phyloP scores from a whole-genome alignment of 2,113 vertebrate genomes.

The Ardeotis arabs region DNA sequence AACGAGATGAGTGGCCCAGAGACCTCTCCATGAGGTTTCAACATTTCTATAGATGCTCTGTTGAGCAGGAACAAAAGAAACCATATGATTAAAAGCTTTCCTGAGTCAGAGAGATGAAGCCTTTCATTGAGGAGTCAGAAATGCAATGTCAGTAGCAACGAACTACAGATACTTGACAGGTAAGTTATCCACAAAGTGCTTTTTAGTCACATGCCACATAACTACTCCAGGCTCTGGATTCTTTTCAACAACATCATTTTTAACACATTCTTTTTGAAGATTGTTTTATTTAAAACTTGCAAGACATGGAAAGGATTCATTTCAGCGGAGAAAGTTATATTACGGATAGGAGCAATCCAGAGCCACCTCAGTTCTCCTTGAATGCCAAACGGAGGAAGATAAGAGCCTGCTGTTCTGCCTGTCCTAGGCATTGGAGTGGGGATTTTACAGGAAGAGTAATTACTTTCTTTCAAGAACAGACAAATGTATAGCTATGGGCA shows the following conservation, averaged over 20 bases:
- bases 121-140: neutral
- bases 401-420: neutral
- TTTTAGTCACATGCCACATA: fast-evolving
- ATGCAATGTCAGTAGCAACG: neutral
- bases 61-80: neutral
- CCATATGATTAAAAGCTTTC: neutral
- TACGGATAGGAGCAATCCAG: neutral
- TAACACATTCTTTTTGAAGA: neutral
- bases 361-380: neutral
- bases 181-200: neutral
- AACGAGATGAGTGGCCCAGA: neutral
- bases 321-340: neutral
- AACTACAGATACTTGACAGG: neutral
- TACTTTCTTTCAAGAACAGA: neutral
- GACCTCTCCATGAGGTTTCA: neutral
- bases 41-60: neutral
- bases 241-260: neutral
- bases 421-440: neutral
- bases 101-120: neutral
- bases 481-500: neutral
- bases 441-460: neutral
- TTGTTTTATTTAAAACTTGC: neutral
- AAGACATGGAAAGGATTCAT: neutral
- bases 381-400: neutral
- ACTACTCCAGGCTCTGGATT: neutral